Base-by-base conservation (phyloP, 2,797 vertebrate species). In the Hozukius guyotensis region DNA sequence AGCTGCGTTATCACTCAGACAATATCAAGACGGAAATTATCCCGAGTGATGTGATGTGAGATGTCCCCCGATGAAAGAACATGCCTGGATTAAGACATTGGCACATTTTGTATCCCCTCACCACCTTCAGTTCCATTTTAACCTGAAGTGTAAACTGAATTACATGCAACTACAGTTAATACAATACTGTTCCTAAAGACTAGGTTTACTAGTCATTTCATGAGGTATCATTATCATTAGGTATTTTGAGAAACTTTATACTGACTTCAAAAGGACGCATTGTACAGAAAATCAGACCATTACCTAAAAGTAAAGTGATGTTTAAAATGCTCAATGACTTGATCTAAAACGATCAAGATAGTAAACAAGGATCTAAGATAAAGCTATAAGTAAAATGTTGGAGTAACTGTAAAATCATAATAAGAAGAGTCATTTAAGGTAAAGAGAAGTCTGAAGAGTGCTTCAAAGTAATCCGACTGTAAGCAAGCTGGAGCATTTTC, bases 401-500 rank as follows among this genome's bases (percentile, higher is more conserved):
- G 20, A 59, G 4, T 36, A 81, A 49, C 9, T 10, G 6, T 52
- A 29, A 32, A 56, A 70, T 56, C 10, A 46, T n/a, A 22, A 42
- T 4, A 22, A 36, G 3, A 75, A 16, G 46, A 49, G 27, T n/a
- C 18, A 20, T 71, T 22, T 14, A 55, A 66, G 22, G 22, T 31
- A 25, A 61, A 63, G 38, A 68, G 42, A 60, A 64, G 63, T 24
- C 31, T 63, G 29, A 75, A 78, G 34, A 57, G 49, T 36, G 12
- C 76, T 75, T 79, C 12, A 57, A 38, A 24, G 71, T 52, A 72
- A 72, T 77, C 81, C 25, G 56, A 72, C n/a, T 63, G 60, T 80
- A 78, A 80, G 66, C 56, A 81, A 83, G 25, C 57, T 72, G 31
- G 67, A 79, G 14, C 32, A 31, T 73, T 82, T 83, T 86, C 67